phyloP scores from a whole-genome alignment of 2,113 vertebrate genomes.

The Antechinus flavipes region DNA sequence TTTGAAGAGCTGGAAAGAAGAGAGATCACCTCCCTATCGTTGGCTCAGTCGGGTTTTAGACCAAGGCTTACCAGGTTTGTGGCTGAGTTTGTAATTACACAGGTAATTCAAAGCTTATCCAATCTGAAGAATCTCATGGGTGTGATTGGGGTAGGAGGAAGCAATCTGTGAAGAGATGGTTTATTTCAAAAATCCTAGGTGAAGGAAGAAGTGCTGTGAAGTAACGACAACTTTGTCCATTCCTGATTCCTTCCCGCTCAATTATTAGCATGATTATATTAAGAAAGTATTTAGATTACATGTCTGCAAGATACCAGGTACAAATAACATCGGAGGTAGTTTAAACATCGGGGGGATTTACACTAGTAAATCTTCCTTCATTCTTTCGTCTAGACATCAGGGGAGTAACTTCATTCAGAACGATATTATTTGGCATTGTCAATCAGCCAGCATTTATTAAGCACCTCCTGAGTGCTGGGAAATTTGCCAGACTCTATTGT shows the following conservation, averaged over 20 bases:
- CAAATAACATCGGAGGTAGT: not conserved
- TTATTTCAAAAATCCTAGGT: constrained; percentile 68
- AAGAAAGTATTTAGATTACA: constrained; percentile 40
- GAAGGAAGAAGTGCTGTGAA: constrained; percentile 57
- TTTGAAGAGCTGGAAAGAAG: not conserved
- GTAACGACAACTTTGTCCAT: constrained; percentile 33
- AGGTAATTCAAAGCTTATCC: constrained; percentile 70
- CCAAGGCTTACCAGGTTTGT: constrained; percentile 52
- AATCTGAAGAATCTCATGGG: constrained; percentile 62
- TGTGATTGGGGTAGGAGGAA: not conserved
- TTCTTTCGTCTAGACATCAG: not conserved
- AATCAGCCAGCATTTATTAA: constrained; percentile 6
- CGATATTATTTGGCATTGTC: not conserved
- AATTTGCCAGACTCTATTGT: not conserved
- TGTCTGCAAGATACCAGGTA: not conserved
- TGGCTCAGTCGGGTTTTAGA: not conserved
- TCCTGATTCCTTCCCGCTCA: constrained; percentile 56
- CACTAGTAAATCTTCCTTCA: too few species aligned
- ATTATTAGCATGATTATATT: constrained; percentile 51
- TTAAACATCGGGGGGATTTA: not conserved
- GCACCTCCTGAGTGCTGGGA: too few species aligned
- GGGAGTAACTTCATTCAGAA: not conserved
- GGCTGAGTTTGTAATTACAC: constrained; percentile 61
- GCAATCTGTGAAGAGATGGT: constrained; percentile 64
- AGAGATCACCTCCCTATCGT: not conserved